Conservation (phyloP, 1,140 invertebrate species). For the Hormaphis cornu region DNA sequence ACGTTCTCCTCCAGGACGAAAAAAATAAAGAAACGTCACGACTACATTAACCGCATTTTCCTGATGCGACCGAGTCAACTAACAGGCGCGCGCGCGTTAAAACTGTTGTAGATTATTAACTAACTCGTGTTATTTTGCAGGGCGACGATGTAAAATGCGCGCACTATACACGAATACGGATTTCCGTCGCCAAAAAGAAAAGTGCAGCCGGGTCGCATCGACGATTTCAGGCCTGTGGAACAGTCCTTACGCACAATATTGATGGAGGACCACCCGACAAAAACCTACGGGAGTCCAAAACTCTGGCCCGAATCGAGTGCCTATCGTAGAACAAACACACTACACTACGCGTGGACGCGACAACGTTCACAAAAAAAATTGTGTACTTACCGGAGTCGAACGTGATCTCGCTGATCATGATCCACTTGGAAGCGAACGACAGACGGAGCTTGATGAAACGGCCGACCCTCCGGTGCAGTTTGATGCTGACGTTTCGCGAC, state of each 20-base stretch:
- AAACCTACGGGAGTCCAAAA: no score
- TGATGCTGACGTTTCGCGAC: conserved; percentile 71
- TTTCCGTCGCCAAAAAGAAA: no score
- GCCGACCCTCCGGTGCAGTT: conserved; percentile 71
- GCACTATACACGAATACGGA: no score
- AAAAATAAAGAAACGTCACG: conserved; percentile 6
- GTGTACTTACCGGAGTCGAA: conserved; percentile 62
- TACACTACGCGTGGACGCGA: neutral
- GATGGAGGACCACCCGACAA: no score
- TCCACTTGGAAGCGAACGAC: conserved; percentile 74
- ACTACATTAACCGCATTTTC: neutral
- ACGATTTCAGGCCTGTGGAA: no score
- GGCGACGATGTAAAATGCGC: no score
- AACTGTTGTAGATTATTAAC: no score
- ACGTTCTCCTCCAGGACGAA: conserved; percentile 4
- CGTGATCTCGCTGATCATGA: conserved; percentile 78
- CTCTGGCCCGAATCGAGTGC: no score
- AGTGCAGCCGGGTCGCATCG: no score
- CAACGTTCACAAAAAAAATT: neutral
- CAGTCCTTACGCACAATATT: no score
- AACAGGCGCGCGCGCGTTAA: no score
- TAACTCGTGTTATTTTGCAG: no score
- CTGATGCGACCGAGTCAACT: neutral
- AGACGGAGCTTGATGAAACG: conserved; percentile 71
- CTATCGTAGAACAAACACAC: neutral